Conservation (phyloP, 2,888 invertebrate genomes). For the Neoscelio sp. region DNA sequence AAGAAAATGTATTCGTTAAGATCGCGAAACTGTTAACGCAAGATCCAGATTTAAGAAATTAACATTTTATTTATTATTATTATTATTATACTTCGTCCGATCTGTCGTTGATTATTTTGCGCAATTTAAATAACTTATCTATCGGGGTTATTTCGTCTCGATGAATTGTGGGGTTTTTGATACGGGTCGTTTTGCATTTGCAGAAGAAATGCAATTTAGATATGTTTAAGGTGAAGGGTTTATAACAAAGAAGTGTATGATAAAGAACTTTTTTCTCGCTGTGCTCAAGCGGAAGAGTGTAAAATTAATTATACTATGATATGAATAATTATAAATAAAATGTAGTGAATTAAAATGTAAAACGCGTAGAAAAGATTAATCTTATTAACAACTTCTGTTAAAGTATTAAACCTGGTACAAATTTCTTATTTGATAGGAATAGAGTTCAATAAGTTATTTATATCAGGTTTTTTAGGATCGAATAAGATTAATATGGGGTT, state of each 20-base stretch:
- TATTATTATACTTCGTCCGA: slow-evolving; percentile 36
- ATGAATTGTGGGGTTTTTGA: slow-evolving; percentile 42
- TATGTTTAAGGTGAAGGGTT: slow-evolving; percentile 2
- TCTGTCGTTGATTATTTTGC: slow-evolving; percentile 48
- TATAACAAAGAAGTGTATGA: not conserved
- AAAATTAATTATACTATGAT: too few species aligned
- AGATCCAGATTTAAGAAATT: slow-evolving; percentile 19
- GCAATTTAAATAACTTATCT: slow-evolving; percentile 60
- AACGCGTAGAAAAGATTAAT: too few species aligned
- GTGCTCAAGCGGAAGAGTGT: too few species aligned
- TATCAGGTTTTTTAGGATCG: too few species aligned
- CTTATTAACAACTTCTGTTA: too few species aligned
- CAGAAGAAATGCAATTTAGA: slow-evolving; percentile 32
- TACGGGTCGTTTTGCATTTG: slow-evolving; percentile 12
- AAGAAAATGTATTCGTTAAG: slow-evolving; percentile 32
- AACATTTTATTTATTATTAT: slow-evolving; percentile 34
- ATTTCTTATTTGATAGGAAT: too few species aligned
- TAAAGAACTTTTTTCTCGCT: too few species aligned
- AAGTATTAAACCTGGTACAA: too few species aligned
- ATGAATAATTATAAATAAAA: too few species aligned
- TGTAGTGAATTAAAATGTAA: too few species aligned
- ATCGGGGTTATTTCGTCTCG: slow-evolving; percentile 44
- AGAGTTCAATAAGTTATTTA: too few species aligned
- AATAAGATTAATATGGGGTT: too few species aligned
- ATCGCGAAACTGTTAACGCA: slow-evolving; percentile 23